These are phyloP conservation scores for Natator depressus DNA, from an alignment of 2,113 vertebrate species.

Conservation along the genomic window DNA sequence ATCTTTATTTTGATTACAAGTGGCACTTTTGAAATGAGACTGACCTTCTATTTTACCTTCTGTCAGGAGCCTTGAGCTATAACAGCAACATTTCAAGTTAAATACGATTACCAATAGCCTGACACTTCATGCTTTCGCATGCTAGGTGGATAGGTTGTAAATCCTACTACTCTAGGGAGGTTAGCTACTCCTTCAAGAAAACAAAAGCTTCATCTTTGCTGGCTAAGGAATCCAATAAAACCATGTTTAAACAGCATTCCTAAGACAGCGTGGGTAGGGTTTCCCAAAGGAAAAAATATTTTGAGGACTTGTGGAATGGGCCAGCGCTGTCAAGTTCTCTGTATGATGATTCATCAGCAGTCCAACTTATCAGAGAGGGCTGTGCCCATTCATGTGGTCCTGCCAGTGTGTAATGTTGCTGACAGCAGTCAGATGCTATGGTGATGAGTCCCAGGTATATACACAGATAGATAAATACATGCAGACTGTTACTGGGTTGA, in stretches of 20 bases:
- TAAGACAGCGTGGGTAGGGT: neutral
- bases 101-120: slow-evolving; percentile 25
- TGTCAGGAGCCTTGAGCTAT: slow-evolving; percentile 44
- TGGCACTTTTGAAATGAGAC: slow-evolving; percentile 50
- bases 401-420: neutral
- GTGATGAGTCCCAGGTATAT: neutral
- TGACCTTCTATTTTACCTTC: slow-evolving; percentile 63
- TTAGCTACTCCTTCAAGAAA: neutral
- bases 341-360: neutral
- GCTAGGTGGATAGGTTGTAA: slow-evolving; percentile 44
- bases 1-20: slow-evolving; percentile 55
- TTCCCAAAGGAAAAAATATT: slow-evolving; percentile 19
- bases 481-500: neutral
- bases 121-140: slow-evolving; percentile 27
- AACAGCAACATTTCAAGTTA: slow-evolving; percentile 49
- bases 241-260: slow-evolving; percentile 6
- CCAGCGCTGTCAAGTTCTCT: neutral
- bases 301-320: neutral
- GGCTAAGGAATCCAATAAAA: neutral
- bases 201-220: neutral
- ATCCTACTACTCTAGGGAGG: neutral
- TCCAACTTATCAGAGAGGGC: neutral
- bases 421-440: neutral
- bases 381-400: neutral
- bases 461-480: neutral